phyloP scores from a whole-genome alignment of 2,113 vertebrate species.

The Ophiodon elongatus region DNA sequence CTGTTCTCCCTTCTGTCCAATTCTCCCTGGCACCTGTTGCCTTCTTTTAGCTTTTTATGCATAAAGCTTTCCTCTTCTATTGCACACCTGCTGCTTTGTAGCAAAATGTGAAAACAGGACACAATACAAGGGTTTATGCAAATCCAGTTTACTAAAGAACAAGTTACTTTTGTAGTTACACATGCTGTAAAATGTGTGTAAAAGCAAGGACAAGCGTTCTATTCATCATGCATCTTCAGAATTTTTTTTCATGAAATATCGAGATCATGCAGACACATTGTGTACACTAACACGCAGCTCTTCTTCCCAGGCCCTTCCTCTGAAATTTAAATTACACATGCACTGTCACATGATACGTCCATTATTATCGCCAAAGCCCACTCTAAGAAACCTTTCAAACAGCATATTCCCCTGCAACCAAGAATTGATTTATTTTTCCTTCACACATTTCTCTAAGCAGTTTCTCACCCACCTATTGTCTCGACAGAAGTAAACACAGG shows the following conservation, averaged over 20 bases:
- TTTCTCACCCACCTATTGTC: slow-evolving; percentile 38
- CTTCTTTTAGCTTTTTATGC: neutral
- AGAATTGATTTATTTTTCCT: neutral
- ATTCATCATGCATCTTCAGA: neutral
- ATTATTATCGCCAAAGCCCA: slow-evolving; percentile 14
- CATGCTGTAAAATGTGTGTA: neutral
- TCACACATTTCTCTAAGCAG: neutral
- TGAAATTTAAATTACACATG: slow-evolving; percentile 29
- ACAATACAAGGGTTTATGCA: neutral
- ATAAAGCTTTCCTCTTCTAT: neutral
- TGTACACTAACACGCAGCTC: slow-evolving; percentile 17
- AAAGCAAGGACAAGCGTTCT: neutral
- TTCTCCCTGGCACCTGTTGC: neutral
- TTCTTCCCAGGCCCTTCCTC: neutral
- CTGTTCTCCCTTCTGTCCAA: neutral
- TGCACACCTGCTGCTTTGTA: neutral
- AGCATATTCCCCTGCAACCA: neutral
- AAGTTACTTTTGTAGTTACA: too few relatives aligned
- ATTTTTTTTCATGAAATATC: too few relatives aligned
- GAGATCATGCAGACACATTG: slow-evolving; percentile 16
- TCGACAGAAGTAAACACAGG: slow-evolving; percentile 36
- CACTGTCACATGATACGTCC: slow-evolving; percentile 13
- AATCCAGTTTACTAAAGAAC: neutral
- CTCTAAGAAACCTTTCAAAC: slow-evolving; percentile 22
- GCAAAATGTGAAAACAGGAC: slow-evolving; percentile 20